Evolutionary conservation across 2,797 vertebrate species (phyloP).

Genomic region (Notamacropus eugenii): DNA sequence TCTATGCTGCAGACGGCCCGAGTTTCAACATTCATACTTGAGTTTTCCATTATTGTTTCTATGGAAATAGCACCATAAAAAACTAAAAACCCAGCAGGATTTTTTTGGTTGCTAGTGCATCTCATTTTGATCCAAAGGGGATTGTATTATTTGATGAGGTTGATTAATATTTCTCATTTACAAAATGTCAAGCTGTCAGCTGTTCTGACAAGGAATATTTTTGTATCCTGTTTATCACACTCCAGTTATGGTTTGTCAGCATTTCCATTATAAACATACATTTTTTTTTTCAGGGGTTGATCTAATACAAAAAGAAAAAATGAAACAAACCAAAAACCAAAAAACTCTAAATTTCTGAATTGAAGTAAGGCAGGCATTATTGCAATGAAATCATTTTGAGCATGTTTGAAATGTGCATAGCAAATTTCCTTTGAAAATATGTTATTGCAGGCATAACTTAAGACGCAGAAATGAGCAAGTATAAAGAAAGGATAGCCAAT

Average conservation of each 20-base stretch:
- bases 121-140: constrained; percentile 42
- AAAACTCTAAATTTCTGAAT: constrained; percentile 3
- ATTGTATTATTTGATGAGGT: constrained; percentile 47
- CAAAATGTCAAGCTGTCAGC: neutral
- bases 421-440: constrained; percentile 45
- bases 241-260: constrained; percentile 49
- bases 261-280: constrained; percentile 34
- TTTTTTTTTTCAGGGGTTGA: constrained; percentile 48
- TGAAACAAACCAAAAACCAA: neutral
- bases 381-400: constrained; percentile 51
- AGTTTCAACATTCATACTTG: constrained; percentile 60
- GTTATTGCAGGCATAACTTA: neutral
- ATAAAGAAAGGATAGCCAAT: neutral
- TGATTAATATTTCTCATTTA: constrained; percentile 34
- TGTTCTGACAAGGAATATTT: constrained; percentile 52
- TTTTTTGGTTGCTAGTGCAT: constrained; percentile 44
- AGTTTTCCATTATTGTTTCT: constrained; percentile 69
- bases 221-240: constrained; percentile 13
- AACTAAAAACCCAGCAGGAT: constrained; percentile 36
- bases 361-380: constrained; percentile 16
- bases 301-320: constrained; percentile 10
- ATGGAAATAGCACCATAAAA: constrained; percentile 55
- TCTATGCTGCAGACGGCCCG: constrained; percentile 35
- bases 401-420: constrained; percentile 26
- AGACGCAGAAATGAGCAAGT: too few relatives aligned